A percentile compares a stretch with the other conserved stretches of the same genome.
These are phyloP conservation scores for Chrysemys picta DNA, from an alignment of 2,113 vertebrate genomes.

Conservation along the genomic window DNA sequence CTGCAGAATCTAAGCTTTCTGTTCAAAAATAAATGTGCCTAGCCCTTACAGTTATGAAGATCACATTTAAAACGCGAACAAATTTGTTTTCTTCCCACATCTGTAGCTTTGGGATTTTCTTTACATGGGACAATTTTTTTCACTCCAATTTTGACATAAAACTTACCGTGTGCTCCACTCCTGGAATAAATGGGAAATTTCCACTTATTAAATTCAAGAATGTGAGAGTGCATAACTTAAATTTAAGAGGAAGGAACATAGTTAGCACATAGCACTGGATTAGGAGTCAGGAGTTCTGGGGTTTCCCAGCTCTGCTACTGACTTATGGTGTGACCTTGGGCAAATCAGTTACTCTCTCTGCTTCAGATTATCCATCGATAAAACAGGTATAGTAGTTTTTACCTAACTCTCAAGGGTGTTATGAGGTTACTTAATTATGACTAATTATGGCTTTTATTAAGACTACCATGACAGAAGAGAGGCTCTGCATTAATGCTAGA, in stretches of 20 bases:
- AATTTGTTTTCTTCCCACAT: neutral
- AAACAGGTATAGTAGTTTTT: slow-evolving; percentile 45
- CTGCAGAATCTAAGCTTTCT: slow-evolving; percentile 49
- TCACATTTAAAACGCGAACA: neutral
- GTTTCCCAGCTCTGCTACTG: neutral
- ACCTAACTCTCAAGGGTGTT: slow-evolving; percentile 25
- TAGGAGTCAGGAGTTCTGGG: neutral
- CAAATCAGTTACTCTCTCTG: neutral
- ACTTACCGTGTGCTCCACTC: neutral
- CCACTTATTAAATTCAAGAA: slow-evolving; percentile 25
- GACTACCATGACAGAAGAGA: neutral
- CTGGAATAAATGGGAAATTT: slow-evolving; percentile 2
- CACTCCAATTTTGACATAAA: neutral
- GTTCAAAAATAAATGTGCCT: slow-evolving; percentile 55
- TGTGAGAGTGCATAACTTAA: neutral
- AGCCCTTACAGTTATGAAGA: slow-evolving; percentile 44
- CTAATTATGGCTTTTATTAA: slow-evolving; percentile 24
- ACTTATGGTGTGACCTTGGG: neutral
- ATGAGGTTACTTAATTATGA: slow-evolving; percentile 58
- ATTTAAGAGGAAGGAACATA: neutral
- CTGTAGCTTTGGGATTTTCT: neutral
- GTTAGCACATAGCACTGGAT: neutral
- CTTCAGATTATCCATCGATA: slow-evolving; percentile 2
- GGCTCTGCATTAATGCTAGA: neutral
- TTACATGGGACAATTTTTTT: neutral